Evolutionary conservation across 2,797 vertebrate species (phyloP).

Genomic region (Anguilla obscura): DNA sequence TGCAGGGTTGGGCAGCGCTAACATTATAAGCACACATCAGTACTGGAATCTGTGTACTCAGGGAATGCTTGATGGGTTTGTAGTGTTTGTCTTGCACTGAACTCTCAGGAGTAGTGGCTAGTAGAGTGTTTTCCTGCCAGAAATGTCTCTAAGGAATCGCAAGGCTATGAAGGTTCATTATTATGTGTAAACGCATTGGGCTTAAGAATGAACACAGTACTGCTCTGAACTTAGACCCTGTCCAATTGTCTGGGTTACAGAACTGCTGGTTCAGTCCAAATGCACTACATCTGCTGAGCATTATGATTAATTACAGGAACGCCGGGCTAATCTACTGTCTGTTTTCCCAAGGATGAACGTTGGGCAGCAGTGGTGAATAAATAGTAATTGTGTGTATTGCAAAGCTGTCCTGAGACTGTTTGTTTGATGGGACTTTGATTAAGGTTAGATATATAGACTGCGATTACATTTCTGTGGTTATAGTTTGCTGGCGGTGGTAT

Average conservation of each 20-base stretch:
- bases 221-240: neutral
- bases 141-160: neutral
- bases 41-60: constrained; percentile 23
- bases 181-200: neutral
- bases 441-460: neutral
- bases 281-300: neutral
- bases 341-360: neutral
- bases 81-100: neutral
- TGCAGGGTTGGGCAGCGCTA: neutral
- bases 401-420: neutral
- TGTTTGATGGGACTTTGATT: neutral
- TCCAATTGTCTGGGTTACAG: neutral
- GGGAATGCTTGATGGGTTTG: neutral
- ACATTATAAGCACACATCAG: neutral
- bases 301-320: neutral
- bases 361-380: neutral
- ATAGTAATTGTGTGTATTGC: neutral
- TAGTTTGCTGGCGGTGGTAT: neutral
- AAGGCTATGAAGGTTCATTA: neutral
- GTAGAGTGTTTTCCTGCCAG: constrained; percentile 23
- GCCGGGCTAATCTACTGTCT: neutral
- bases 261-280: neutral
- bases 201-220: neutral
- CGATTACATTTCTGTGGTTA: neutral
- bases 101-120: neutral